phyloP scores from a whole-genome alignment of 1,140 invertebrate genomes.

The Diorhabda sublineata region DNA sequence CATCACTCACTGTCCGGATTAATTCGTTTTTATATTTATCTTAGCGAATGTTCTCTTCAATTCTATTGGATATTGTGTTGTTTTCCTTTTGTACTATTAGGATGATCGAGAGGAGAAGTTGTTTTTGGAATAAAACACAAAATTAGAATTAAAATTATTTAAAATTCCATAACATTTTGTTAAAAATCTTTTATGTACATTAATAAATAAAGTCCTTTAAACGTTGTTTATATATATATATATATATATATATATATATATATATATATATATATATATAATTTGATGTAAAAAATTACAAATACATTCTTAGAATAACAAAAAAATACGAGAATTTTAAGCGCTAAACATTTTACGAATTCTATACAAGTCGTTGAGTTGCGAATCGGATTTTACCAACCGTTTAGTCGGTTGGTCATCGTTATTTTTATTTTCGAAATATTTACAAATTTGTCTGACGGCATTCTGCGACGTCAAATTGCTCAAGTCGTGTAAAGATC shows the following conservation, averaged over 20 bases:
- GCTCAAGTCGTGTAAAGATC: slow-evolving; percentile 58
- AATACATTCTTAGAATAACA: not conserved
- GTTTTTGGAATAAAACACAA: not conserved
- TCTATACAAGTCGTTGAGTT: slow-evolving; percentile 16
- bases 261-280: not conserved
- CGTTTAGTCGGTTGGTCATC: slow-evolving; percentile 5
- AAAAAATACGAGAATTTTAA: slow-evolving; percentile 4
- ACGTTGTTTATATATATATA: not conserved
- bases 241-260: no score
- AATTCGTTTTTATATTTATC: no score
- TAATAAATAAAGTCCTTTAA: slow-evolving; percentile 5
- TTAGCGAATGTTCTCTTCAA: no score
- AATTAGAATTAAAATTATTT: not conserved
- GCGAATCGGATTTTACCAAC: slow-evolving; percentile 12
- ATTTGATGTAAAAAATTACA: no score
- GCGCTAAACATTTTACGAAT: slow-evolving; percentile 18
- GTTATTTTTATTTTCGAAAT: slow-evolving; percentile 51
- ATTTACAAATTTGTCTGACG: slow-evolving; percentile 58
- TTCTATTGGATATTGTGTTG: no score
- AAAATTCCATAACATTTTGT: slow-evolving; percentile 6
- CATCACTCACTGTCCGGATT: no score
- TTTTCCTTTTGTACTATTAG: no score
- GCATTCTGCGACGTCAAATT: slow-evolving; percentile 44
- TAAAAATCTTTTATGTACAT: slow-evolving; percentile 1
- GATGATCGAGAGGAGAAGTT: not conserved